These are phyloP conservation scores for Marcusenius ussheri DNA, from an alignment of 2,113 vertebrate species.

Conservation along the genomic window DNA sequence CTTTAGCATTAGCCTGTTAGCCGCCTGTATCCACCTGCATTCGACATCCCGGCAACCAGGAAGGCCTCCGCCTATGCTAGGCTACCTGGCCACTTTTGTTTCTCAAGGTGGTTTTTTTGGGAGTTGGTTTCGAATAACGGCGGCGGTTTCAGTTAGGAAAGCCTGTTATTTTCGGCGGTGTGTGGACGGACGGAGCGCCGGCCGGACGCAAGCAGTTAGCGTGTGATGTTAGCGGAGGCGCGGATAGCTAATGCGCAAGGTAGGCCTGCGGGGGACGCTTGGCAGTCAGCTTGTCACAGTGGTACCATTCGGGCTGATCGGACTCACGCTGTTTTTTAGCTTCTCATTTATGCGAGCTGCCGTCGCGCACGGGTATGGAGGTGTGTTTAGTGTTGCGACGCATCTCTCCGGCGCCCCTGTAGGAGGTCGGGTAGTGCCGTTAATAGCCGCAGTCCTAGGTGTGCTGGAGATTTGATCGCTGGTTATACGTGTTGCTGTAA, in stretches of 20 bases:
- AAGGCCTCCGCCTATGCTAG: not conserved
- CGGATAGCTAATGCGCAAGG: not conserved
- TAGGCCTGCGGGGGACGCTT: not conserved
- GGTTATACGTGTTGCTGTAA: not conserved
- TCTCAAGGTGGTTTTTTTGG: not conserved
- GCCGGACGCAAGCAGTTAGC: not conserved
- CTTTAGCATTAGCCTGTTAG: not conserved
- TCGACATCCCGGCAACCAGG: not conserved
- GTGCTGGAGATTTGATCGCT: not conserved
- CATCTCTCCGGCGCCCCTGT: not conserved
- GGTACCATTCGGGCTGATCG: not conserved
- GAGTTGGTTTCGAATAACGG: not conserved
- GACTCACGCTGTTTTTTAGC: not conserved
- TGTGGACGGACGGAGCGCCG: not conserved
- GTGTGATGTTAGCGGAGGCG: not conserved
- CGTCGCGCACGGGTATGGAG: not conserved
- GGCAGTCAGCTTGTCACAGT: not conserved
- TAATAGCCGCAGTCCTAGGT: not conserved
- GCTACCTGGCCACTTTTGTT: not conserved
- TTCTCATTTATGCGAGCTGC: not conserved
- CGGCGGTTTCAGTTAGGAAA: not conserved
- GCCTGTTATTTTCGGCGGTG: not conserved
- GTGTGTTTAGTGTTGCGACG: not conserved
- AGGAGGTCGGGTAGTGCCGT: not conserved
- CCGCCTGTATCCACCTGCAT: not conserved